Conservation (phyloP, 92 coral and sea anemone species). For the Heteractis magnifica region DNA sequence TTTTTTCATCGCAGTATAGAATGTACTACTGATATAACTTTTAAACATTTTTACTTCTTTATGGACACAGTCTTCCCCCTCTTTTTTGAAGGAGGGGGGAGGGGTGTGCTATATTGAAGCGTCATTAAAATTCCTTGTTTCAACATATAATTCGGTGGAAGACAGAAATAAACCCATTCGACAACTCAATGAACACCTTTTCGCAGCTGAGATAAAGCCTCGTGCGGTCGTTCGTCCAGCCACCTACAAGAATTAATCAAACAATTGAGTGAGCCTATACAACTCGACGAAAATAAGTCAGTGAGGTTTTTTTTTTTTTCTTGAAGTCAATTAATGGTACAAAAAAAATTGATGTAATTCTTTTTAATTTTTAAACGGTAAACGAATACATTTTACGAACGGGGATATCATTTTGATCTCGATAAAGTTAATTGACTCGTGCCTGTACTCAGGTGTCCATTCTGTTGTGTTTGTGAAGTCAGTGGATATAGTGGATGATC, state of each 20-base stretch:
- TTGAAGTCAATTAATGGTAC: not conserved
- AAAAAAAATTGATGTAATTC: not conserved
- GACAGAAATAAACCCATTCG: too few relatives aligned
- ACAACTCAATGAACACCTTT: too few relatives aligned
- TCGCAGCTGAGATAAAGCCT: too few relatives aligned
- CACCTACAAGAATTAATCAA: not conserved
- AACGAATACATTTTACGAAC: not conserved
- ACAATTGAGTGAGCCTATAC: not conserved
- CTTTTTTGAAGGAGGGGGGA: too few relatives aligned
- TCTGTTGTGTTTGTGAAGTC: not conserved
- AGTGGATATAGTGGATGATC: not conserved
- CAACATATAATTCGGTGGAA: too few relatives aligned
- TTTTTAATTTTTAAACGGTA: not conserved
- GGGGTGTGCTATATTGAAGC: too few relatives aligned
- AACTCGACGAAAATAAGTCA: not conserved
- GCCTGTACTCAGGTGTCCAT: not conserved
- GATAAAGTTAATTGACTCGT: slow-evolving; percentile 10
- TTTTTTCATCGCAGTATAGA: too few relatives aligned
- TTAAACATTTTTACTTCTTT: too few relatives aligned
- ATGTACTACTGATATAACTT: too few relatives aligned
- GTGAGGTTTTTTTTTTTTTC: not conserved
- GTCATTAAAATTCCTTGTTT: too few relatives aligned
- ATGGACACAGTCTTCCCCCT: too few relatives aligned
- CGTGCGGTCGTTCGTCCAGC: not conserved
- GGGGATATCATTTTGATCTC: slow-evolving; percentile 22